Percentiles rank a stretch among this genome's conserved stretches.
These are phyloP conservation scores for Eumaeus atala DNA, from an alignment of 1,140 invertebrate genomes.

Conservation along the genomic window DNA sequence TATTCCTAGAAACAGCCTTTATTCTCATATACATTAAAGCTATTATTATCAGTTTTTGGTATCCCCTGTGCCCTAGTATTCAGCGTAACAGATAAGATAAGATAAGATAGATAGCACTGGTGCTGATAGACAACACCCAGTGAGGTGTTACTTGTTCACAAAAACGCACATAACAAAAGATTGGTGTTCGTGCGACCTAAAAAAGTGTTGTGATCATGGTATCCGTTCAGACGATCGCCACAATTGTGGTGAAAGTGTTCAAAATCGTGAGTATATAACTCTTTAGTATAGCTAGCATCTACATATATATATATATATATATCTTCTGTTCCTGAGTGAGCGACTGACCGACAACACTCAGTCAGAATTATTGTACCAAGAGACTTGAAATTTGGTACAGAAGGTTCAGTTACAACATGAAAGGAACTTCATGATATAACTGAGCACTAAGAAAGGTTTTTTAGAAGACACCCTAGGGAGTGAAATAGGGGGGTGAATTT, in stretches of 20 bases:
- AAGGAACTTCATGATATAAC: no score
- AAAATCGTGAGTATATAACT: conserved; percentile 79
- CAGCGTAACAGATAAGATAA: conserved; percentile 65
- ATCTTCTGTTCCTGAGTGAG: no score
- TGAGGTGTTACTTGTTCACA: conserved; percentile 39
- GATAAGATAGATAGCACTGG: conserved; percentile 38
- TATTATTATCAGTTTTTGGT: conserved; percentile 4
- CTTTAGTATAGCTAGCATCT: no score
- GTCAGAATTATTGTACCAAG: no score
- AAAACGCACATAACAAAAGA: conserved; percentile 47
- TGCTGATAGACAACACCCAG: conserved; percentile 28
- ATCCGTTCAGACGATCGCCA: conserved; percentile 83
- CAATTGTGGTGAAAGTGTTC: conserved; percentile 84
- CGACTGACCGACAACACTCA: no score
- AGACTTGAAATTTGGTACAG: no score
- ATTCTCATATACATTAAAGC: conserved; percentile 8
- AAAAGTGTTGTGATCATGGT: conserved; percentile 76
- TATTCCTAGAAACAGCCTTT: conserved; percentile 6
- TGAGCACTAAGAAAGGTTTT: no score
- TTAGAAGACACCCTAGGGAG: no score
- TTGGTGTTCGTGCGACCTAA: conserved; percentile 11
- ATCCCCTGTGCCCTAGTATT: conserved; percentile 59
- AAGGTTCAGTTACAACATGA: no score
- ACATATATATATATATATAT: no score
- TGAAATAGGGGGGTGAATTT: no score